Percentiles rank a stretch among this genome's conserved stretches.
phyloP scores from a whole-genome alignment of 2,113 vertebrate genomes.

The Noctilio leporinus region DNA sequence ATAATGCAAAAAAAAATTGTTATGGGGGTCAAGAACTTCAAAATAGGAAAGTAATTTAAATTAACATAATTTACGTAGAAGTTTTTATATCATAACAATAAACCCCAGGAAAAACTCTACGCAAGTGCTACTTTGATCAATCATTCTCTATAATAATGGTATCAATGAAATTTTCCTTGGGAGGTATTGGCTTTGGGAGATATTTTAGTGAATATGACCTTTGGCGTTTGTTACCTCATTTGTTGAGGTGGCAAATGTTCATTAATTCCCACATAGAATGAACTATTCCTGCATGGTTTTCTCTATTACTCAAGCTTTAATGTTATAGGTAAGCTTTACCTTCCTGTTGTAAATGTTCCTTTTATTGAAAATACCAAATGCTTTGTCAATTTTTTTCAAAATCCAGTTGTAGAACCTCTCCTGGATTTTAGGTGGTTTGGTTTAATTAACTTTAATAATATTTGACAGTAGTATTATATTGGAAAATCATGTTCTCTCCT shows the following conservation, averaged over 20 bases:
- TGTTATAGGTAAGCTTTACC: neutral
- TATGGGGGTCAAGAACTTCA: neutral
- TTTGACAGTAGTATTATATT: neutral
- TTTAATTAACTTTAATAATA: neutral
- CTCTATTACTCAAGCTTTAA: neutral
- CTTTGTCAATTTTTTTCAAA: neutral
- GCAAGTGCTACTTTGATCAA: neutral
- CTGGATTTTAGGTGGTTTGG: neutral
- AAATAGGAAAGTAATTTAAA: slow-evolving; percentile 1
- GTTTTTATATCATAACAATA: neutral
- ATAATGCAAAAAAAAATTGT: neutral
- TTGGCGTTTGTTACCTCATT: neutral
- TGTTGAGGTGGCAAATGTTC: neutral
- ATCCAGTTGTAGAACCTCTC: neutral
- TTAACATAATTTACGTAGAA: neutral
- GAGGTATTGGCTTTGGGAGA: neutral
- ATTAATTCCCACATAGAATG: neutral
- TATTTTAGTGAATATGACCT: neutral
- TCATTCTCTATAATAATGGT: neutral
- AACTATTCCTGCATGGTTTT: neutral
- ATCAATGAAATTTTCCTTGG: neutral
- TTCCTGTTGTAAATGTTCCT: neutral
- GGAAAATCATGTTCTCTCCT: neutral
- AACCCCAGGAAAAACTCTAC: neutral
- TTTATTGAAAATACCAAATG: neutral